phyloP scores from a whole-genome alignment of 2,113 vertebrate species.

The Mus pahari region DNA sequence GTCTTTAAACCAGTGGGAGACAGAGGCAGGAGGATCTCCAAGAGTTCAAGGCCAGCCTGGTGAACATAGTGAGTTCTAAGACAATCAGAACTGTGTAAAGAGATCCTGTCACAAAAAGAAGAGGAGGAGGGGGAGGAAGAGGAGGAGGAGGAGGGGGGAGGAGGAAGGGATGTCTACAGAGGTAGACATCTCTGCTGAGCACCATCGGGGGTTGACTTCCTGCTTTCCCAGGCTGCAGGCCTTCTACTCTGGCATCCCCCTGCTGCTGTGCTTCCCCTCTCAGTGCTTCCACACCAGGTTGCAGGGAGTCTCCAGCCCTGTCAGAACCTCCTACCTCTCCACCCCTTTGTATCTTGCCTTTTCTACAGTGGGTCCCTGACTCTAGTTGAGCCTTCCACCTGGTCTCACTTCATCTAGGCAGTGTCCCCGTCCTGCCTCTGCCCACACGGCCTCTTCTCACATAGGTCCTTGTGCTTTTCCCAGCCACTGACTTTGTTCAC shows the following conservation, averaged over 20 bases:
- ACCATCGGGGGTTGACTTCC: background rate
- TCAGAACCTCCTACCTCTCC: background rate
- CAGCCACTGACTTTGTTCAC: background rate
- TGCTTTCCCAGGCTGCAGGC: background rate
- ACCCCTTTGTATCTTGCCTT: background rate
- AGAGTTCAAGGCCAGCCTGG: background rate
- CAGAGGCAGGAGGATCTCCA: background rate
- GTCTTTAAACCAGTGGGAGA: background rate
- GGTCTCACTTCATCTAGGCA: background rate
- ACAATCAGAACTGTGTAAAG: background rate
- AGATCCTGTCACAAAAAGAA: background rate
- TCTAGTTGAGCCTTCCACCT: background rate
- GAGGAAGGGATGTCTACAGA: background rate
- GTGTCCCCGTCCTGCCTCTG: background rate
- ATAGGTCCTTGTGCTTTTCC: background rate
- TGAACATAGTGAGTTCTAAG: background rate
- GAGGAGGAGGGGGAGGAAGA: rapidly evolving
- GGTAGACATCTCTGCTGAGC: background rate
- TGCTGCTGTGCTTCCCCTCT: background rate
- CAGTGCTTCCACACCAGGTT: background rate
- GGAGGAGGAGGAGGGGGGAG: no score
- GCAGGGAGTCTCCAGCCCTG: background rate
- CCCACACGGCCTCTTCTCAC: background rate
- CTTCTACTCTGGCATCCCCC: background rate
- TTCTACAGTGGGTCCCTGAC: no score